A percentile compares a stretch with the other conserved stretches of the same genome.
These are phyloP conservation scores for Turdus rufiventris DNA, from an alignment of 2,113 vertebrate genomes.

Conservation along the genomic window DNA sequence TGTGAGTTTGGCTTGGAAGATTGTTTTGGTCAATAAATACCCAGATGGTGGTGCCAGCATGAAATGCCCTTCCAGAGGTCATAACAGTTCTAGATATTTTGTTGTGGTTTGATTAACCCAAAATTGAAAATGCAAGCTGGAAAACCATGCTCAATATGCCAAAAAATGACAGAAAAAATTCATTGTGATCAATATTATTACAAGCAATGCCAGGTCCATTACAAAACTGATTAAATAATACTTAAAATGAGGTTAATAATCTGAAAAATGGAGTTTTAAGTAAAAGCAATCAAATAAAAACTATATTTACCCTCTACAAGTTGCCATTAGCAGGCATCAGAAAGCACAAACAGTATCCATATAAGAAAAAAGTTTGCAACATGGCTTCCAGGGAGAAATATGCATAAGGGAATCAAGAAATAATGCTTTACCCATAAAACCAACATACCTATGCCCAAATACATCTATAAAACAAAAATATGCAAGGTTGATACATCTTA, in stretches of 20 bases:
- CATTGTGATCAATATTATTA: not conserved
- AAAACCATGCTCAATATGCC: not conserved
- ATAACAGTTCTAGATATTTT: not conserved
- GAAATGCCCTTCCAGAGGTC: constrained; percentile 3
- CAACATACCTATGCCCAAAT: not conserved
- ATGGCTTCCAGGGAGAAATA: not conserved
- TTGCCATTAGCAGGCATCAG: not conserved
- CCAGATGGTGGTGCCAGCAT: not conserved
- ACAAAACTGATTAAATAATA: not conserved
- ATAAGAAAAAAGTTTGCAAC: not conserved
- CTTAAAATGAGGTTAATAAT: not conserved
- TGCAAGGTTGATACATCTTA: not conserved
- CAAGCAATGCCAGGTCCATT: not conserved
- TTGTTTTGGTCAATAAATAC: not conserved
- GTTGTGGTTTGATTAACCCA: not conserved
- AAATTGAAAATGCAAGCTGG: not conserved
- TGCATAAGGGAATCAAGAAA: not conserved
- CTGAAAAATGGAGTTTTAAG: not conserved
- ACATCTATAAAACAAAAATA: not conserved
- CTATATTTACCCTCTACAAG: not conserved
- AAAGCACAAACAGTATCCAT: fast-evolving
- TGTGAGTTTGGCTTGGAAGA: not conserved
- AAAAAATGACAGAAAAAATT: not conserved
- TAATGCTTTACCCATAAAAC: not conserved
- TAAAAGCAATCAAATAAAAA: not conserved